Evolutionary conservation across 2,888 invertebrate species (phyloP).

Genomic region (Ochropleura plecta): DNA sequence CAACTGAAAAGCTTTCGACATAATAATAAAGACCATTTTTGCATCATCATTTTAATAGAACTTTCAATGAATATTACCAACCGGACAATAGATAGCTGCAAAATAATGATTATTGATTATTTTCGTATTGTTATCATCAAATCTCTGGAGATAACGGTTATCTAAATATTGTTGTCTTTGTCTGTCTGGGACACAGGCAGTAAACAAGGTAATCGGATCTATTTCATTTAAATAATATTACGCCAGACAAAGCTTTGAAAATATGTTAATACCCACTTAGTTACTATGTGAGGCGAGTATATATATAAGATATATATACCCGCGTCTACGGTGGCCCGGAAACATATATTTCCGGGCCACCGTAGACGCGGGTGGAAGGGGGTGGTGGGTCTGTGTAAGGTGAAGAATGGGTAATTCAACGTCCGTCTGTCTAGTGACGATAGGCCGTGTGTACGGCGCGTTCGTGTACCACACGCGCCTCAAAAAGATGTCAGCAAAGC

Average conservation of each 20-base stretch:
- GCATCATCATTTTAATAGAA: not conserved
- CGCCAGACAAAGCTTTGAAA: not conserved
- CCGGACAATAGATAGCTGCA: not conserved
- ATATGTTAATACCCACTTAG: not conserved
- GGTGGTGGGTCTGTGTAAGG: no score
- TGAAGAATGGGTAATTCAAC: no score
- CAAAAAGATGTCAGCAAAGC: no score
- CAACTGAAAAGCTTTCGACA: not conserved
- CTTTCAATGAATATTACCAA: not conserved
- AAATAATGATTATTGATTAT: not conserved
- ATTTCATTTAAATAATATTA: not conserved
- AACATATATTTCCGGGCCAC: no score
- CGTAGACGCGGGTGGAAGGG: no score
- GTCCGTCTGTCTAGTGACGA: no score
- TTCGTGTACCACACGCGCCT: no score
- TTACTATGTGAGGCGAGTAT: not conserved
- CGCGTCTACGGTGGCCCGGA: no score
- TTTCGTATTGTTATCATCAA: slow-evolving; percentile 14
- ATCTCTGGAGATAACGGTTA: slow-evolving; percentile 22
- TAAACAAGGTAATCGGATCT: not conserved
- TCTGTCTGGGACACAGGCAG: slow-evolving; percentile 4
- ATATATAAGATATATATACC: no score
- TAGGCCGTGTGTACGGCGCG: no score
- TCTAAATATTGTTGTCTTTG: not conserved
- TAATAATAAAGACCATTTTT: not conserved